Evolutionary conservation across 1,140 invertebrate species (phyloP).

Genomic region (Caerostris extrusa): DNA sequence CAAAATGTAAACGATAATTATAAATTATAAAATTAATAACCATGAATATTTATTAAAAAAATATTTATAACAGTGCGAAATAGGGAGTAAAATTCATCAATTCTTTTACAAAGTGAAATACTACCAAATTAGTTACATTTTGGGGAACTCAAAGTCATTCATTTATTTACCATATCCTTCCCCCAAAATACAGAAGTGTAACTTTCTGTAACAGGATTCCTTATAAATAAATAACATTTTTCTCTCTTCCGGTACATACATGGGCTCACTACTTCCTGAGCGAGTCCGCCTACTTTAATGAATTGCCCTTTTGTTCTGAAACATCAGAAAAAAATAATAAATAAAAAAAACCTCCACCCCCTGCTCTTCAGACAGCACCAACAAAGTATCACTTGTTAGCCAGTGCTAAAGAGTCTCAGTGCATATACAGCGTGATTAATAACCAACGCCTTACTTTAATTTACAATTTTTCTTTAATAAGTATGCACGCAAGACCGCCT

Average conservation of each 20-base stretch:
- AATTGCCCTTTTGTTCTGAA: slow-evolving; percentile 15
- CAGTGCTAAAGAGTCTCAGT: neutral
- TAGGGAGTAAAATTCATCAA: too few species aligned
- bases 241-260: neutral
- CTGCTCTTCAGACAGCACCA: neutral
- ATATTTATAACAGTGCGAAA: too few species aligned
- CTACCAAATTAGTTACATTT: too few species aligned
- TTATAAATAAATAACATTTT: neutral
- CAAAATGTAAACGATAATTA: too few species aligned
- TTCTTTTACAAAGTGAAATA: too few species aligned
- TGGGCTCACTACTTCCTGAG: neutral
- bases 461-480: neutral
- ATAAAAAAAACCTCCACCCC: neutral
- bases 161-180: too few species aligned
- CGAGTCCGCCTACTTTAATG: neutral
- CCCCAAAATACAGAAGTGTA: too few species aligned
- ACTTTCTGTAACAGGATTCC: too few species aligned
- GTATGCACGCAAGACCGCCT: neutral
- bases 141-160: too few species aligned
- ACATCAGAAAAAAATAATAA: neutral
- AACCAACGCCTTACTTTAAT: neutral
- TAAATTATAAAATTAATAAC: too few species aligned
- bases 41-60: too few species aligned
- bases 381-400: neutral
- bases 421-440: neutral